Percentiles rank a stretch among this genome's conserved stretches.
phyloP scores from a whole-genome alignment of 1,140 invertebrate species.

The Achatina immaculata region DNA sequence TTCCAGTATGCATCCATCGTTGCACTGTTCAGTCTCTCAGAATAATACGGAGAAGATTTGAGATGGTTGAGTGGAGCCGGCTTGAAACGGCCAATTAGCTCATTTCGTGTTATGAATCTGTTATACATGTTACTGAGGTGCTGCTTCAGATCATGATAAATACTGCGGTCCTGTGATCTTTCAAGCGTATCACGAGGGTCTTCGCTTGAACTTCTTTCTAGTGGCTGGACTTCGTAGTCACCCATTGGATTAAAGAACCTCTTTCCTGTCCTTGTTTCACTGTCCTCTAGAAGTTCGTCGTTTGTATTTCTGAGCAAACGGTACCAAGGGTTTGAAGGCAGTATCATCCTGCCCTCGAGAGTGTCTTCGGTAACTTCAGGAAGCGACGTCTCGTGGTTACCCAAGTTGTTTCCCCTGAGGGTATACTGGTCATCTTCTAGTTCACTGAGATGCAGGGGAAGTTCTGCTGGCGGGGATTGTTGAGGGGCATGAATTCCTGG shows the following conservation, averaged over 20 bases:
- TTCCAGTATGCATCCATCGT: not conserved
- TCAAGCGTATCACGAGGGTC: not conserved
- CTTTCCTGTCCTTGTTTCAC: not conserved
- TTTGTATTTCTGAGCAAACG: not conserved
- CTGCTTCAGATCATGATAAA: not conserved
- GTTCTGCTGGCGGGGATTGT: too few relatives aligned
- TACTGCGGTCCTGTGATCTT: too few relatives aligned
- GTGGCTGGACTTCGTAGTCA: conserved; percentile 5
- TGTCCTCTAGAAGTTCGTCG: not conserved
- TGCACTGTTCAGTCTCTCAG: not conserved
- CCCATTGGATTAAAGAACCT: conserved; percentile 12
- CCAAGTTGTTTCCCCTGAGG: not conserved
- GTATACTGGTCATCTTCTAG: too few relatives aligned
- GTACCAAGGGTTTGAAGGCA: not conserved
- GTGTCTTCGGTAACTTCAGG: not conserved
- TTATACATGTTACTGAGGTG: too few relatives aligned
- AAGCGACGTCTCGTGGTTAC: not conserved
- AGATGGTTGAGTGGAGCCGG: not conserved
- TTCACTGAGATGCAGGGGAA: too few relatives aligned
- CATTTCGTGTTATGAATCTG: not conserved
- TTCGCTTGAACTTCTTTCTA: not conserved
- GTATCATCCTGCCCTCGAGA: not conserved
- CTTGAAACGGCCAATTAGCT: not conserved
- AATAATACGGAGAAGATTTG: not conserved
- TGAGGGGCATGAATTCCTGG: too few relatives aligned